Percentiles rank a stretch among this genome's conserved stretches.
phyloP scores from a whole-genome alignment of 2,797 vertebrate species.

The Stomatorhinus walkeri region DNA sequence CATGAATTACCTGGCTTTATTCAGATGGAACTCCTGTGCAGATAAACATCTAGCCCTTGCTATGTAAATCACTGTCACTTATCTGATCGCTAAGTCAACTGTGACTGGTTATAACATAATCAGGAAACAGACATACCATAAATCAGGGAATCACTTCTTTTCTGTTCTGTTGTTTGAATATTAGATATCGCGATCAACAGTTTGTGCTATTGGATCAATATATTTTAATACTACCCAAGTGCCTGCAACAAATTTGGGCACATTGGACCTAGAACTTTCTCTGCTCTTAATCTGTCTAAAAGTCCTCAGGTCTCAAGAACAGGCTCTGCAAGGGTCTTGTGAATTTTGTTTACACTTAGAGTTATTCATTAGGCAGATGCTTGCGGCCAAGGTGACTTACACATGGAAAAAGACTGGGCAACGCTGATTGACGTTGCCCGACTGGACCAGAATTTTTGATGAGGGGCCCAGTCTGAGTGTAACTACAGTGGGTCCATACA shows the following conservation, averaged over 20 bases:
- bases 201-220: conserved; percentile 4
- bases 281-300: not conserved
- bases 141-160: not conserved
- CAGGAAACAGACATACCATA: not conserved
- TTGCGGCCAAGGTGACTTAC: not conserved
- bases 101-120: not conserved
- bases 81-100: not conserved
- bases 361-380: not conserved
- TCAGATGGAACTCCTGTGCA: not conserved
- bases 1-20: not conserved
- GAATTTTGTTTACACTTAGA: not conserved
- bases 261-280: not conserved
- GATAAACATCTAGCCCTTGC: not conserved
- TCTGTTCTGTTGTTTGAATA: conserved; percentile 6
- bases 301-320: not conserved
- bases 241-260: not conserved
- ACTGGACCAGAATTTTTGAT: not conserved
- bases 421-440: not conserved
- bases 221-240: not conserved
- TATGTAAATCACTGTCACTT: not conserved
- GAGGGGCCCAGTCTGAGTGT: not conserved
- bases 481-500: not conserved
- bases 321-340: not conserved
- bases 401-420: not conserved
- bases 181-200: not conserved